A percentile compares a stretch with the other conserved stretches of the same genome.
These are phyloP conservation scores for Danio tinwini DNA, from an alignment of 2,797 vertebrate genomes.

Conservation along the genomic window DNA sequence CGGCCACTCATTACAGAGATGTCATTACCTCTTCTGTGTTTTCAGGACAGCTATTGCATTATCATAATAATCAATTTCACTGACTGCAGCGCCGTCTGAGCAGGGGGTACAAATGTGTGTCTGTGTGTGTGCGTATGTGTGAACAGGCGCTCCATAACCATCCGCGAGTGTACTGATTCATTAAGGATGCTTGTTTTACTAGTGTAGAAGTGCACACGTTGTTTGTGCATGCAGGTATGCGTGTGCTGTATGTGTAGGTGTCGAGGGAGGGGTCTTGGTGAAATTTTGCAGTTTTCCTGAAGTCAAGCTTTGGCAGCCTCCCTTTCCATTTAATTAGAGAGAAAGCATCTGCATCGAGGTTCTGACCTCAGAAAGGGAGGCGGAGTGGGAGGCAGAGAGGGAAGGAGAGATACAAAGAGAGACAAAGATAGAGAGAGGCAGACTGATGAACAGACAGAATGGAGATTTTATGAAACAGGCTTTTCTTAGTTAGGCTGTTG, in stretches of 20 bases:
- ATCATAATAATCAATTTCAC: slow-evolving; percentile 69
- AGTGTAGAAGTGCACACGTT: slow-evolving; percentile 44
- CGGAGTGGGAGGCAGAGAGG: slow-evolving; percentile 33
- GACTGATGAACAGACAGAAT: slow-evolving; percentile 39
- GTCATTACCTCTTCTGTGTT: slow-evolving; percentile 63
- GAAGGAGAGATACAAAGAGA: slow-evolving; percentile 54
- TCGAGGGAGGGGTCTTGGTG: slow-evolving; percentile 30
- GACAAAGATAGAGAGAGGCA: slow-evolving; percentile 46
- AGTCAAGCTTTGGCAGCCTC: slow-evolving; percentile 70
- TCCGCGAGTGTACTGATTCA: slow-evolving; percentile 4
- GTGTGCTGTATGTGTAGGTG: not conserved
- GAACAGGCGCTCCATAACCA: not conserved
- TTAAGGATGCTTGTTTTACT: slow-evolving; percentile 5
- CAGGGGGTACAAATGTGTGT: slow-evolving; percentile 18
- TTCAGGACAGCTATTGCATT: slow-evolving; percentile 60
- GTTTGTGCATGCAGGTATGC: slow-evolving; percentile 59
- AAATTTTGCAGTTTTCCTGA: slow-evolving; percentile 66
- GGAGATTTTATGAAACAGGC: slow-evolving; percentile 41
- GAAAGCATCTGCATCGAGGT: slow-evolving; percentile 72
- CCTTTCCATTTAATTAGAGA: slow-evolving; percentile 73
- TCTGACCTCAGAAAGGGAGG: slow-evolving; percentile 63
- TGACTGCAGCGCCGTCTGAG: slow-evolving; percentile 59
- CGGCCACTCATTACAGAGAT: slow-evolving; percentile 72
- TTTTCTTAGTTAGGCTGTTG: not conserved
- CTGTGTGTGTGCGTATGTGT: slow-evolving; percentile 14